phyloP scores from a whole-genome alignment of 2,113 vertebrate species.

The Urocitellus parryii region DNA sequence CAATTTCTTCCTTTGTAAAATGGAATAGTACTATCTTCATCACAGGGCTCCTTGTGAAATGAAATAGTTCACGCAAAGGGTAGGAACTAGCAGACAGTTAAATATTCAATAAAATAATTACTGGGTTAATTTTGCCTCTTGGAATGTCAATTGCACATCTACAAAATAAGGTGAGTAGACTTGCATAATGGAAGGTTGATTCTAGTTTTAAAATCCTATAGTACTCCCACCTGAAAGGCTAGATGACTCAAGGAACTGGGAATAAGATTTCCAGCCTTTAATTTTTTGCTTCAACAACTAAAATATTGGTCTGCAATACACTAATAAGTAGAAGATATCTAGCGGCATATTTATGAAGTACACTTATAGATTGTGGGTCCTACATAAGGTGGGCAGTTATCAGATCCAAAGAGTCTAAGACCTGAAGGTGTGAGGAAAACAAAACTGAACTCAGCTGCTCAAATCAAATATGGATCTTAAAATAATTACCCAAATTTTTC shows the following conservation, averaged over 20 bases:
- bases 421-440: background rate
- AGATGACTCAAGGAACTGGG: constrained; percentile 35
- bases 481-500: constrained; percentile 36
- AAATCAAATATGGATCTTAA: constrained; percentile 7
- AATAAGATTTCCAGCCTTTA: background rate
- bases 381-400: background rate
- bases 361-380: background rate
- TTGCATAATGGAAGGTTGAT: background rate
- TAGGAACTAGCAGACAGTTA: background rate
- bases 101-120: background rate
- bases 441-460: constrained; percentile 6
- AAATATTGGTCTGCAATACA: background rate
- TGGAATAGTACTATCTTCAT: background rate
- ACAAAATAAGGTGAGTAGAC: background rate
- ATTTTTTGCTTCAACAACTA: constrained; percentile 29
- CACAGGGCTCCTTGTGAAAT: constrained; percentile 3
- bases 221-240: constrained; percentile 10
- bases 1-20: constrained; percentile 48
- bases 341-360: background rate
- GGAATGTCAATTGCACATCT: background rate
- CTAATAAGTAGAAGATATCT: constrained; percentile 1
- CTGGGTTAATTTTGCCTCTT: background rate
- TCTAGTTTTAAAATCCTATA: constrained; percentile 55
- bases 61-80: background rate
- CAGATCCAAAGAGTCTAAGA: constrained; percentile 23